Evolutionary conservation across 30 jellyfish, hydroid and myxozoan species (phyloP).

Genomic region (Euphysa ruthae): DNA sequence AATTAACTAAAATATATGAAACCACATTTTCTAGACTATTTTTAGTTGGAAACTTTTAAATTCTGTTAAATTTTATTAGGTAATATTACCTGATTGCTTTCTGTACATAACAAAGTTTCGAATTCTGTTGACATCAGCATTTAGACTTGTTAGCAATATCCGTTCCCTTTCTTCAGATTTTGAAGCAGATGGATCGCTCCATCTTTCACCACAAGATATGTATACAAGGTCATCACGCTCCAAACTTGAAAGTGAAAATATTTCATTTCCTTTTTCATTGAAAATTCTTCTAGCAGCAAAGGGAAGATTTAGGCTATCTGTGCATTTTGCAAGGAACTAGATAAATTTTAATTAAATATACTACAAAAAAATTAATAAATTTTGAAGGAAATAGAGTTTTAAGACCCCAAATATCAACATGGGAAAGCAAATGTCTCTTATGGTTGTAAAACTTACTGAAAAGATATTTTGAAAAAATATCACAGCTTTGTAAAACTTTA

Average conservation of each 20-base stretch:
- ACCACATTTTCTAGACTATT: too few relatives aligned
- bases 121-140: conserved; percentile 64
- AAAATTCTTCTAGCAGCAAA: conserved; percentile 87
- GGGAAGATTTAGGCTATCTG: conserved; percentile 55
- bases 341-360: background rate
- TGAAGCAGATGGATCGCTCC: conserved; percentile 63
- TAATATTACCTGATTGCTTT: conserved; percentile 43
- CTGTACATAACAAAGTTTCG: conserved; percentile 29
- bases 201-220: conserved; percentile 74
- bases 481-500: too few relatives aligned
- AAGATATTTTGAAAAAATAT: too few relatives aligned
- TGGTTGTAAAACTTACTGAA: too few relatives aligned
- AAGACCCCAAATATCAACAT: too few relatives aligned
- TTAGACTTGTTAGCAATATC: conserved; percentile 51
- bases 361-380: too few relatives aligned
- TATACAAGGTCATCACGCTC: conserved; percentile 59
- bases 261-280: conserved; percentile 61
- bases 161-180: conserved; percentile 57
- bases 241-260: conserved; percentile 21
- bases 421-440: too few relatives aligned
- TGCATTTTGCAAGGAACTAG: conserved; percentile 73
- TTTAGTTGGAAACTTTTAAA: too few relatives aligned
- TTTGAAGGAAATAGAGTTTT: too few relatives aligned
- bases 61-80: background rate
- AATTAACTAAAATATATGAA: too few relatives aligned